Percentiles rank a stretch among this genome's conserved stretches.
These are phyloP conservation scores for Scolopax mira DNA, from an alignment of 2,113 vertebrate genomes.

Conservation along the genomic window DNA sequence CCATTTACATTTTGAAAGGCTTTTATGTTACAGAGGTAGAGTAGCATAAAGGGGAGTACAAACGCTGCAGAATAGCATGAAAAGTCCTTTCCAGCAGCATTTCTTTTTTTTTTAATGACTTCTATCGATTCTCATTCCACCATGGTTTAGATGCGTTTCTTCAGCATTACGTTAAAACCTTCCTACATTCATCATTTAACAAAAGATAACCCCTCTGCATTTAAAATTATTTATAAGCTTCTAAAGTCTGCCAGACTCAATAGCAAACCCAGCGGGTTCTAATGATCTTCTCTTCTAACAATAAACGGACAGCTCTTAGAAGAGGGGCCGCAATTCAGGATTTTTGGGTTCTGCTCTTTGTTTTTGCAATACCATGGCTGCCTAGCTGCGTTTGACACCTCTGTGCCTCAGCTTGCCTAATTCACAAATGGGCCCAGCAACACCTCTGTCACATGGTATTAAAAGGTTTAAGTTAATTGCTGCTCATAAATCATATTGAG, in stretches of 20 bases:
- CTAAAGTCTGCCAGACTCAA: neutral
- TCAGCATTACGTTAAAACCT: neutral
- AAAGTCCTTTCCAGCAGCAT: neutral
- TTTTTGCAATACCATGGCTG: neutral
- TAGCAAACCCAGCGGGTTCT: neutral
- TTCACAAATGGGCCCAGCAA: slow-evolving; percentile 39
- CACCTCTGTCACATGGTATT: slow-evolving; percentile 20
- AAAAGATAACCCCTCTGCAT: neutral
- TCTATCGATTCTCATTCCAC: neutral
- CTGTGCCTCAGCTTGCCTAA: slow-evolving; percentile 46
- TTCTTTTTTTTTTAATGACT: neutral
- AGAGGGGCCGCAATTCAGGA: neutral
- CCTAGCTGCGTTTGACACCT: slow-evolving; percentile 2
- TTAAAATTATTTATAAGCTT: neutral
- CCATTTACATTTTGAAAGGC: neutral
- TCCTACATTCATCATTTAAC: neutral
- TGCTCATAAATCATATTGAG: slow-evolving; percentile 57
- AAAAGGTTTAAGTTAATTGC: slow-evolving; percentile 44
- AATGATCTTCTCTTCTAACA: neutral
- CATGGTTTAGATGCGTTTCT: neutral
- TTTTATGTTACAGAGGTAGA: neutral
- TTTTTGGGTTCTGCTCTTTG: neutral
- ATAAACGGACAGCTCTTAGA: neutral
- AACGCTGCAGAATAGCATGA: neutral
- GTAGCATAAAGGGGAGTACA: neutral